Evolutionary conservation across 2,797 vertebrate species (phyloP).

Genomic region (Tragopan temminckii): DNA sequence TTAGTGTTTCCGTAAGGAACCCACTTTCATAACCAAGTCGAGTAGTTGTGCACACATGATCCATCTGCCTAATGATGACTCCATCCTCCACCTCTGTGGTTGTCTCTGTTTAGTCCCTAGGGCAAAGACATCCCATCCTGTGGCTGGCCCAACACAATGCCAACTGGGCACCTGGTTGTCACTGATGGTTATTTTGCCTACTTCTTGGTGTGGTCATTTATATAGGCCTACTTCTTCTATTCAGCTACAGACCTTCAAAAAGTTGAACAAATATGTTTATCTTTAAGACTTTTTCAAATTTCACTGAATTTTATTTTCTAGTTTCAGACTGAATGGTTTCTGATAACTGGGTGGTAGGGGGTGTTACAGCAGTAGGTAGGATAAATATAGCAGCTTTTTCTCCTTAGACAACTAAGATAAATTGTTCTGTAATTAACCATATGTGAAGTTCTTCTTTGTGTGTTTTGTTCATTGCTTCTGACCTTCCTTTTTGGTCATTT

Average conservation of each 20-base stretch:
- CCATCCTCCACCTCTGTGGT: not conserved
- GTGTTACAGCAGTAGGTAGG: not conserved
- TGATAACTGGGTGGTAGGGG: not conserved
- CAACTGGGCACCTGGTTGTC: not conserved
- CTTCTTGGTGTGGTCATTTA: not conserved
- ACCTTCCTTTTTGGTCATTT: not conserved
- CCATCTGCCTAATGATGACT: not conserved
- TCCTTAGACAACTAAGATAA: not conserved
- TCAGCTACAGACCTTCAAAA: not conserved
- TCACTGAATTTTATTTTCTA: not conserved
- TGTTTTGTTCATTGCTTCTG: not conserved
- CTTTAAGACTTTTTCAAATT: not conserved
- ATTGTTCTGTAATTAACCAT: not conserved
- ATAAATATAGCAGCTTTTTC: not conserved
- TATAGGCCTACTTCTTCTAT: not conserved
- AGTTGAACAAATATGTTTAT: not conserved
- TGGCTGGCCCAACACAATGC: not conserved
- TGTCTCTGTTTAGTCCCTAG: not conserved
- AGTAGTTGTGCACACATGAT: not conserved
- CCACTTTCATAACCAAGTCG: not conserved
- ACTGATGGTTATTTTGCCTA: not conserved
- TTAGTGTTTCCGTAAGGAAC: not conserved
- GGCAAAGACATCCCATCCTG: fast-evolving
- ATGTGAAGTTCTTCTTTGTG: not conserved
- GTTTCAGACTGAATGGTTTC: not conserved